Evolutionary conservation across 1,140 invertebrate genomes (phyloP).

Genomic region (Ctenoplectra terminalis): DNA sequence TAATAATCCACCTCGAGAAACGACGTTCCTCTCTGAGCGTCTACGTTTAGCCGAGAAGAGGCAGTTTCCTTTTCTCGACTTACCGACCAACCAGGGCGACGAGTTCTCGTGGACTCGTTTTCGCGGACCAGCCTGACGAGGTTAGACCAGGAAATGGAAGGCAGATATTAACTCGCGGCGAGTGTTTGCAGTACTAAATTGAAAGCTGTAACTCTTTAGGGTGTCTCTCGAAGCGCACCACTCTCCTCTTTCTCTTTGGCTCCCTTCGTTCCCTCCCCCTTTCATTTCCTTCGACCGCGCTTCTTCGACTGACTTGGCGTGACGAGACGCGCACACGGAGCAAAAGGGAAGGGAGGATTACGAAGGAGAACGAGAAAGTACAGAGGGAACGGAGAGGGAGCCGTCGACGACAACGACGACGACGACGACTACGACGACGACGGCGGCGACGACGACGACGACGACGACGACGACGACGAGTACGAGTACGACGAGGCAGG

Average conservation of each 20-base stretch:
- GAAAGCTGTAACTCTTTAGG: slow-evolving; percentile 71
- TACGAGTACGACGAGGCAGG: slow-evolving; percentile 35
- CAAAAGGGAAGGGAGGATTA: background rate
- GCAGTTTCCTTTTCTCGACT: background rate
- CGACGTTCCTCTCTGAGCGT: background rate
- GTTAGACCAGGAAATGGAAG: slow-evolving; percentile 53
- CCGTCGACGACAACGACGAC: slow-evolving; percentile 5
- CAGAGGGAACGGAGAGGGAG: background rate
- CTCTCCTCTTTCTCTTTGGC: background rate
- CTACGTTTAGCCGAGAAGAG: background rate
- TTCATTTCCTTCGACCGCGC: slow-evolving; percentile 32
- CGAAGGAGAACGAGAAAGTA: background rate
- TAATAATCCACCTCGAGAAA: background rate
- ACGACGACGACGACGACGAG: slow-evolving; percentile 2
- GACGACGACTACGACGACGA: slow-evolving; percentile 4
- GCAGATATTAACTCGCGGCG: slow-evolving; percentile 57
- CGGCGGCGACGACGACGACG: slow-evolving; percentile 12
- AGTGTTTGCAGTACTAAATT: slow-evolving; percentile 70
- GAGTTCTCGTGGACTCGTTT: slow-evolving; percentile 15
- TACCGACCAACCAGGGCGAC: background rate
- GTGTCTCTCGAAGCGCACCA: slow-evolving; percentile 39
- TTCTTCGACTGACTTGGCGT: slow-evolving; percentile 33
- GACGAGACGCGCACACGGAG: slow-evolving; percentile 19
- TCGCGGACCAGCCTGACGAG: slow-evolving; percentile 13
- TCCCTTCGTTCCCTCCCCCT: background rate